phyloP scores from a whole-genome alignment of 2,113 vertebrate species.

The Leucosticte australis region DNA sequence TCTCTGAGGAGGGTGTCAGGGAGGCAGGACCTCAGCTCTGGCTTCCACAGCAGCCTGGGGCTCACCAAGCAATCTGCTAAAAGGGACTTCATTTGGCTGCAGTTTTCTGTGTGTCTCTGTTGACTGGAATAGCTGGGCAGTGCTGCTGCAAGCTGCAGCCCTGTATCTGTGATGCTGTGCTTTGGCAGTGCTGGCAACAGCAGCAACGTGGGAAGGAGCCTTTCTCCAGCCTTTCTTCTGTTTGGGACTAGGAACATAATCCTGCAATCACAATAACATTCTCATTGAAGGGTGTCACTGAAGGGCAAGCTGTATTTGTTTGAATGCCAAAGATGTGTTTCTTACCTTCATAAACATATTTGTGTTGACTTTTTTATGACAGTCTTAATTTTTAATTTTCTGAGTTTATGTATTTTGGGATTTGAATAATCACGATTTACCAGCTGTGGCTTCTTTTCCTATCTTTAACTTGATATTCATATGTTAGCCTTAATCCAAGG shows the following conservation, averaged over 20 bases:
- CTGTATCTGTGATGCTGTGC: not conserved
- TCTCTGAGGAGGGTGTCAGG: not conserved
- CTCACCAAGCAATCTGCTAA: not conserved
- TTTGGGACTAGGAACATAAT: not conserved
- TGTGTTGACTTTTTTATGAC: not conserved
- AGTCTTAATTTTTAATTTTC: not conserved
- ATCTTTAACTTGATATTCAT: not conserved
- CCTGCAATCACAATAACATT: not conserved
- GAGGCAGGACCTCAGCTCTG: not conserved
- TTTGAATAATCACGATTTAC: not conserved
- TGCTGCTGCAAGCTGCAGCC: not conserved
- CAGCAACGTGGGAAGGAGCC: not conserved
- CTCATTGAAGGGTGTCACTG: not conserved
- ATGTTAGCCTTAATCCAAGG: not conserved
- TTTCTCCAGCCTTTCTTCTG: not conserved
- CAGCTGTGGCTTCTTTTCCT: not conserved
- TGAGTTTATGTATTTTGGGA: not conserved
- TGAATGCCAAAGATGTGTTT: not conserved
- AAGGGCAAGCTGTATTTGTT: not conserved
- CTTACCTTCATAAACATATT: not conserved
- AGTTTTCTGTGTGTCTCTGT: fast-evolving
- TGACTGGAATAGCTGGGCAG: not conserved
- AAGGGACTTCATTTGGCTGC: not conserved
- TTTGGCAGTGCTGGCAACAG: not conserved
- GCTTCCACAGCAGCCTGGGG: not conserved